Base-by-base conservation (phyloP, 1,140 invertebrate species). In the Drosophila takahashii region DNA sequence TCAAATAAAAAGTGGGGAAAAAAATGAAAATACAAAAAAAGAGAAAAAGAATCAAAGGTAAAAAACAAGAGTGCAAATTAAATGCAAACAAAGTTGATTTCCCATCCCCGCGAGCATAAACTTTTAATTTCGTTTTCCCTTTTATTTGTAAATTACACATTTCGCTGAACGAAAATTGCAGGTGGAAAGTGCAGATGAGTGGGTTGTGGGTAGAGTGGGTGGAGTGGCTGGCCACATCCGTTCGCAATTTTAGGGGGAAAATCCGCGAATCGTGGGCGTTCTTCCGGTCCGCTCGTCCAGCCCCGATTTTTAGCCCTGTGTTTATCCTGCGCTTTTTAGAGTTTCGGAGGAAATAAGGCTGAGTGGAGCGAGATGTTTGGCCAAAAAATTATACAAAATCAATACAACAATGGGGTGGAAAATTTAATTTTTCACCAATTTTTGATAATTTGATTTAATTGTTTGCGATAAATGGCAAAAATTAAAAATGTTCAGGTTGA, bases 251-350 rank as follows among this genome's bases (percentile, higher is more conserved):
- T 22, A 34, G 36, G 16, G 36, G 39, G 39, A 54, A 71, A 74
- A 53, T 70, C 13, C 53, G 53, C 50, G 73, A 86, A 75, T 81
- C 65, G 78, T 81, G 69, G 83, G 81, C 81, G 81, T 86, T 71
- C 27, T 86, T 86, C 81, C 81, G 81, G 81, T 67, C 66, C 59
- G 81, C 83, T 74, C 81, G 80, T 70, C 62, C 70, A 74, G 76
- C 79, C 79, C 71, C 45, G 15, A n/a, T 52, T 37, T 54, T 29
- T 15, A 22, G 53, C n/a, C 32, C 34, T 32, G 10, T 65, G 34
- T 47, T 69, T 67, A 67, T 10, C 27, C 27, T 26, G 57, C 27
- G 32, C 70, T 50, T 59, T 47, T 59, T n/a, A 10, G 10, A 26
- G 39, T 62, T 58, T 16, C 53, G 22, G 53, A 11, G 54, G 41